Base-by-base conservation (phyloP, 1,140 invertebrate species). In the Anadara kagoshimensis region DNA sequence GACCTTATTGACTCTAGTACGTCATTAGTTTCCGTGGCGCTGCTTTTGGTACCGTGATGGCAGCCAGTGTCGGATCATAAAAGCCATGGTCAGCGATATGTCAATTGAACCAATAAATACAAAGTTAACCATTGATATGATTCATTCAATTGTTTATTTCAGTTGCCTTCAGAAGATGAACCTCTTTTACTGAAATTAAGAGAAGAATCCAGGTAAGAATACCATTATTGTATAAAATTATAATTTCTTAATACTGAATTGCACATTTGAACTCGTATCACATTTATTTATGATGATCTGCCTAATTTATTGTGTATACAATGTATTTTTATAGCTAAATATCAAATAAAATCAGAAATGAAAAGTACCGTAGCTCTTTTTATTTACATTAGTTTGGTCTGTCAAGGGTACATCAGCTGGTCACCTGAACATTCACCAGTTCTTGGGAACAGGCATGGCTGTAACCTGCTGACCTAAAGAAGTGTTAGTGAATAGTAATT, bases 111-210 rank as follows among this genome's bases (percentile, higher is more conserved):
- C 44, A 20, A 5, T 66, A 47, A 12, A 51, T 29, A 16, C 68
- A 14, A n/a, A 58, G 14, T 20, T 26, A n/a, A 62, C 3, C 64
- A 47, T 54, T 51, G 49, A 56, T 61, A 72, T 41, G n/a, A 12
- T 47, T 69, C 10, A 16, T 56, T 74, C 53, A 36, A 43, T 69
- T 64, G n/a, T n/a, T 53, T 59, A 58, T 81, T 83, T 41, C 62
- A 92, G 91, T 84, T 95, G 16, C 94, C 95, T 0, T 92, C 92
- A 78, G 92, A 94, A 69, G 93, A 94, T 85, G 94, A 96, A 80
- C 90, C 93, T 8, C 81, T 96, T 16, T 90, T 93, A 0, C 93
- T 94, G 82, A 95, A 96, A 86, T 86, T 97, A n/a, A 90, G 95
- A 56, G 95, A 96, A 87, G 95, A 97, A 89, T 95, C 95, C 0